Evolutionary conservation across 2,797 vertebrate genomes (phyloP), one percentile per base, ranked within the genome.

Genomic region (Sebastes glaucus): DNA sequence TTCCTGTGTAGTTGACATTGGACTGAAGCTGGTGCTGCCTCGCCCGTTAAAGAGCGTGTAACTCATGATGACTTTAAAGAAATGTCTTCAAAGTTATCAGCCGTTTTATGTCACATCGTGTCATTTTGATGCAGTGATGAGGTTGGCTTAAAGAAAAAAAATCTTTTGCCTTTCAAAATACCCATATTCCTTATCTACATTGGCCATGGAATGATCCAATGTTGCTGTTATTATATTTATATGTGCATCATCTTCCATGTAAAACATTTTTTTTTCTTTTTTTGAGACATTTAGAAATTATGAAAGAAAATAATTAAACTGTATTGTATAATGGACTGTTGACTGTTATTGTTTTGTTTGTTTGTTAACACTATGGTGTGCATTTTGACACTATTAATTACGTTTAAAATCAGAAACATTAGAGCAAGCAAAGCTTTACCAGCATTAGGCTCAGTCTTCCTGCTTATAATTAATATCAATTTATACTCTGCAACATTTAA

Each of bases 21-120:
- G 88, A 6, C 94, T 99, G 67, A 95, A 92, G 82, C 85, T 96
- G 79, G 90, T 98, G 86, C 88, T 99, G 91, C 98, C 98, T 61
- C 96, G 95, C 71, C 98, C 97, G 2, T 95, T 94, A 22, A 96
- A 96, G 49, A 94, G 95, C 0, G 87, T 92, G 35, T 98, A 94
- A 93, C 59, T 61, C 13, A 1, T 28, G 9, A 71, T 49, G 53
- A 59, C 25, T 75, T 71, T 11, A 5, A 77, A 30, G n/a, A 61
- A 23, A 35, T 42, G 32, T 56, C 59, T 79, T 68, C 7, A 67
- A 71, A 77, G 59, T 67, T 65, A n/a, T 53, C 30, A 9, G 60
- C 35, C 57, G 35, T 78, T 80, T 70, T 30, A 1, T 52, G 61
- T 53, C 8, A 18, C 46, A 65, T 30, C 74, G 7, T 82, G 42